Base-by-base conservation (phyloP, 1,140 invertebrate species). In the Rhynchophorus ferrugineus region DNA sequence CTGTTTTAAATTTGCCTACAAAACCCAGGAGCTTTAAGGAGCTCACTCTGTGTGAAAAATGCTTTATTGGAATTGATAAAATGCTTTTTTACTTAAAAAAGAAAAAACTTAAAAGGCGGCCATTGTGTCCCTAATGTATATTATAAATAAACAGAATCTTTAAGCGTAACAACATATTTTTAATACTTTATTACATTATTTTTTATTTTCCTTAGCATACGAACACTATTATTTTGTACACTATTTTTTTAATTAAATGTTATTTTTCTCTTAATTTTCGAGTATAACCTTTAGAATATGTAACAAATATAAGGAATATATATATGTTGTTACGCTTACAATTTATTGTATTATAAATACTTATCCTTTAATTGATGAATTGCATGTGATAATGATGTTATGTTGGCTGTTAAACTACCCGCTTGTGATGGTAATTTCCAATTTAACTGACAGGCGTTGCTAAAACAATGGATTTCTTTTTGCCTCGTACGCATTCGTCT, bases 61-160 rank as follows among this genome's bases (percentile, higher is more conserved):
- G 64, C 64, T 66, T 66, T 59, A 66, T 66, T 62, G 64, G 64
- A 66, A 66, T 65, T 65, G 63, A 65, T 55, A 46, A 63, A 63
- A 60, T 61, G 64, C 62, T 66, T 66, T 65, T 64, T 64, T 66
- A 66, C 62, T 61, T 63, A 59, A 63, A 53, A 60, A 46, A 38
- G 52, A 52, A 34, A 54, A 54, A 49, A 9, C 20, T 49, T 34
- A 18, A 49, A 24, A 2, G 21, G 13, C 47, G 47, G 38, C 37
- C 24, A 17, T 13, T 45, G 22, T 7, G 44, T 59, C 59, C 54
- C 46, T 46, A 46, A 51, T 58, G 58, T 61, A 60, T 55, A 60
- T 58, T 53, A 51, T 51, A 49, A 51, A 46, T 47, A 55, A 7
- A 33, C 16, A 14, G 41, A 41, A 35, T 24, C 21, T 7, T 9